Conservation (phyloP, 2,113 vertebrate species). For the Pholis gunnellus region DNA sequence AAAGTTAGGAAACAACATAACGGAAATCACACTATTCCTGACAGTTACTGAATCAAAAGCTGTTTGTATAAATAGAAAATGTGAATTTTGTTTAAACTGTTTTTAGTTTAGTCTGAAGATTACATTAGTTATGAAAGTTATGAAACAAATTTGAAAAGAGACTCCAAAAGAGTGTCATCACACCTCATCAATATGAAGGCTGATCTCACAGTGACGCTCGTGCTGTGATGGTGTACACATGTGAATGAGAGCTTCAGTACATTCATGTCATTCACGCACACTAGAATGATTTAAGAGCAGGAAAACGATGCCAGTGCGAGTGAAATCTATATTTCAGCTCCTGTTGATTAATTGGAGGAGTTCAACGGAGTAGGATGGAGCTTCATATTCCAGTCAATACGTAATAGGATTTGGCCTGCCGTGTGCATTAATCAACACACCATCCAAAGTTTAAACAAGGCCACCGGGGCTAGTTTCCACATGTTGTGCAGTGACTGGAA, state of each 20-base stretch:
- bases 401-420: slow-evolving; percentile 34
- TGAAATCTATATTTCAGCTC: slow-evolving; percentile 25
- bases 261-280: background rate
- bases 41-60: background rate
- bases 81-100: too few relatives aligned
- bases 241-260: background rate
- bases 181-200: background rate
- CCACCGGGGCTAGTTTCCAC: slow-evolving; percentile 21
- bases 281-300: background rate
- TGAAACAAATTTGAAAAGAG: background rate
- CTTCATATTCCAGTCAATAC: slow-evolving; percentile 53
- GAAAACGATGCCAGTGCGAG: background rate
- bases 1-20: background rate
- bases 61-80: too few relatives aligned
- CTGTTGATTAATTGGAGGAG: slow-evolving; percentile 47
- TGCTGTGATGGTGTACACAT: background rate
- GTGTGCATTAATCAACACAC: slow-evolving; percentile 58
- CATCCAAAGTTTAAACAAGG: slow-evolving; percentile 41
- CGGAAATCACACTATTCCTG: background rate
- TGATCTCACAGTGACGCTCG: background rate
- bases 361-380: slow-evolving; percentile 27
- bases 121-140: background rate
- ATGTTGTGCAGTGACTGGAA: slow-evolving; percentile 15
- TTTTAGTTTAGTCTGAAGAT: background rate
- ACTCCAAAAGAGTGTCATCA: background rate